Evolutionary conservation across 2,797 vertebrate species (phyloP).

Genomic region (Squalus acanthias): DNA sequence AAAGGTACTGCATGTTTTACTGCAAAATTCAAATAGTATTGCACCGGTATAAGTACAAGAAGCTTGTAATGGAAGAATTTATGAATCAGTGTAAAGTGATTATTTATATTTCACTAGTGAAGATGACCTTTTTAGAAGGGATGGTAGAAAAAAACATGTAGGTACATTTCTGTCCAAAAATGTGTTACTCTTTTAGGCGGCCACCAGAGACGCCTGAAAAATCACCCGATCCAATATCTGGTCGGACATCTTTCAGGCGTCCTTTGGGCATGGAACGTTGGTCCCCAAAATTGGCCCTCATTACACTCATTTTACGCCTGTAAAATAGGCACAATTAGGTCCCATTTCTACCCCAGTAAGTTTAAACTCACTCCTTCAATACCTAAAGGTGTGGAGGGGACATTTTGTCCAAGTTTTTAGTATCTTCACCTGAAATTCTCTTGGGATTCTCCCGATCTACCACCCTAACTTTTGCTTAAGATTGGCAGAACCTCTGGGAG

Average conservation of each 20-base stretch:
- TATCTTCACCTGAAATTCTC: neutral
- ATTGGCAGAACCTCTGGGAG: neutral
- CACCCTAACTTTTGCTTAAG: neutral
- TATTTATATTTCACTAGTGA: neutral
- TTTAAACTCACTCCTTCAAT: neutral
- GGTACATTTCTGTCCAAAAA: neutral
- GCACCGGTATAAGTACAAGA: neutral
- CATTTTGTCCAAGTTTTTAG: neutral
- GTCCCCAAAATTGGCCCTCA: neutral
- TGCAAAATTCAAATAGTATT: neutral
- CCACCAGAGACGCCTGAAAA: neutral
- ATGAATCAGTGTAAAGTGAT: neutral
- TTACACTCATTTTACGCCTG: neutral
- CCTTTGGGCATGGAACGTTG: neutral
- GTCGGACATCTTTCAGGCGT: neutral
- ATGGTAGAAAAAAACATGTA: neutral
- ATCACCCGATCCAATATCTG: neutral
- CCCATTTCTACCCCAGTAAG: neutral
- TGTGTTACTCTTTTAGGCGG: neutral
- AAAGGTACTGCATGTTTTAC: conserved; percentile 68
- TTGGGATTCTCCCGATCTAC: neutral
- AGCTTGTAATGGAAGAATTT: neutral
- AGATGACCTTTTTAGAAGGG: neutral
- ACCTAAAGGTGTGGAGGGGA: neutral
- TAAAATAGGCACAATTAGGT: neutral